phyloP scores from a whole-genome alignment of 2,113 vertebrate species.

The Solenodon paradoxus region DNA sequence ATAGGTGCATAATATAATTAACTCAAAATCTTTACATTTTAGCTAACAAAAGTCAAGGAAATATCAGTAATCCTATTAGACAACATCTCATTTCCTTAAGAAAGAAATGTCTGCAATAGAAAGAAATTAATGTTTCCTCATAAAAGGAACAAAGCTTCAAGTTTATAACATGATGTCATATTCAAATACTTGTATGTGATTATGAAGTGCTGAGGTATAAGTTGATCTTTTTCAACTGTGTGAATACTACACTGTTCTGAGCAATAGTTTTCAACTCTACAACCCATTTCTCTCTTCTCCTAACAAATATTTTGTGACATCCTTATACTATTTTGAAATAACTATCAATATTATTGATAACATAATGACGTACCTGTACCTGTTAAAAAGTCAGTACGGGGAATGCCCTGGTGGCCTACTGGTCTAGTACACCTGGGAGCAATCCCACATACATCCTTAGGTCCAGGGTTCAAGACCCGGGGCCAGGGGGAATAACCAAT shows the following conservation, averaged over 20 bases:
- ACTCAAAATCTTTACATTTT: slow-evolving; percentile 61
- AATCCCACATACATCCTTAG: too few species aligned
- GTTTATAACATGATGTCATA: not conserved
- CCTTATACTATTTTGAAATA: too few species aligned
- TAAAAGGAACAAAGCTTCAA: not conserved
- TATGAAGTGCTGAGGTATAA: not conserved
- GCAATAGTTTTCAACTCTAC: not conserved
- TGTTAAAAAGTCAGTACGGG: too few species aligned
- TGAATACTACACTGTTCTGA: too few species aligned
- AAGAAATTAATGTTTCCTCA: slow-evolving; percentile 21
- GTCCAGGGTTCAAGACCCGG: too few species aligned
- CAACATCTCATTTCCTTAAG: slow-evolving; percentile 44
- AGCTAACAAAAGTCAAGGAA: slow-evolving; percentile 45
- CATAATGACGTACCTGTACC: not conserved
- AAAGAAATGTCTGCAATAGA: slow-evolving; percentile 23
- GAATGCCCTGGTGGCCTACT: too few species aligned
- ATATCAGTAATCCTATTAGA: slow-evolving; percentile 55
- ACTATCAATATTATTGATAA: not conserved
- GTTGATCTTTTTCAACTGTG: too few species aligned
- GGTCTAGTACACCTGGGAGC: too few species aligned
- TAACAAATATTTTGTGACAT: slow-evolving; percentile 18
- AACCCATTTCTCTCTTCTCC: not conserved
- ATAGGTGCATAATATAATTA: slow-evolving; percentile 38
- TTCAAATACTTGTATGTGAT: not conserved
- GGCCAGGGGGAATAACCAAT: too few species aligned